Conservation (phyloP, 2,797 vertebrate species). For the Loriculus beryllinus region DNA sequence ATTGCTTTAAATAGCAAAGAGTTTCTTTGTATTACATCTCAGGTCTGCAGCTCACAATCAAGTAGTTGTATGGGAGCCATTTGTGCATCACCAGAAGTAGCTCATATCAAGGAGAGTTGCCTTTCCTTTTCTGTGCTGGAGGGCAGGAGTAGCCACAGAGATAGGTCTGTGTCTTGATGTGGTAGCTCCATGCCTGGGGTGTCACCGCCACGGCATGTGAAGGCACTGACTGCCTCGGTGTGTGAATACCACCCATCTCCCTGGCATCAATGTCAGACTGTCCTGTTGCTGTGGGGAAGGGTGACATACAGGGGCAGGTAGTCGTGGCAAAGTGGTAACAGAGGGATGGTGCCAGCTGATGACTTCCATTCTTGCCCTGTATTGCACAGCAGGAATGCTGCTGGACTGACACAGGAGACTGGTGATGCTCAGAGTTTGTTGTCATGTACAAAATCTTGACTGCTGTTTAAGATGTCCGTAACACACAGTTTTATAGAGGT, state of each 20-base stretch:
- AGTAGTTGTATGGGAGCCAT: not conserved
- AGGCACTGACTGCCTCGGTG: not conserved
- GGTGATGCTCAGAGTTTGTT: not conserved
- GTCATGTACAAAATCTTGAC: not conserved
- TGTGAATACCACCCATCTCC: not conserved
- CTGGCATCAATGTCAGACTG: accelerated
- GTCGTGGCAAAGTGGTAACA: accelerated
- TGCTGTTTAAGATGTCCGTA: not conserved
- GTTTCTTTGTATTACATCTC: not conserved
- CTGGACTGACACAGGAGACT: not conserved
- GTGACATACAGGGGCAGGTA: not conserved
- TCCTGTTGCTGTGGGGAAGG: not conserved
- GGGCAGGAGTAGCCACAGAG: not conserved
- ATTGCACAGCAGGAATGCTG: not conserved
- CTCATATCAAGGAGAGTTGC: not conserved
- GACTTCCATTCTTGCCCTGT: not conserved
- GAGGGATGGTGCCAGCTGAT: not conserved
- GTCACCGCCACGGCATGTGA: accelerated
- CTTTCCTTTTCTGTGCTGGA: not conserved
- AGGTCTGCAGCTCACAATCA: not conserved
- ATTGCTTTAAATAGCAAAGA: not conserved
- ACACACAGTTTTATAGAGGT: not conserved
- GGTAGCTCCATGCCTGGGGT: not conserved
- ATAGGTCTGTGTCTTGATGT: not conserved
- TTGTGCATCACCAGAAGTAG: not conserved